Percentiles rank a stretch among this genome's conserved stretches.
These are phyloP conservation scores for Zoanthus solanderi DNA, from an alignment of 92 coral and sea anemone genomes.

Conservation along the genomic window DNA sequence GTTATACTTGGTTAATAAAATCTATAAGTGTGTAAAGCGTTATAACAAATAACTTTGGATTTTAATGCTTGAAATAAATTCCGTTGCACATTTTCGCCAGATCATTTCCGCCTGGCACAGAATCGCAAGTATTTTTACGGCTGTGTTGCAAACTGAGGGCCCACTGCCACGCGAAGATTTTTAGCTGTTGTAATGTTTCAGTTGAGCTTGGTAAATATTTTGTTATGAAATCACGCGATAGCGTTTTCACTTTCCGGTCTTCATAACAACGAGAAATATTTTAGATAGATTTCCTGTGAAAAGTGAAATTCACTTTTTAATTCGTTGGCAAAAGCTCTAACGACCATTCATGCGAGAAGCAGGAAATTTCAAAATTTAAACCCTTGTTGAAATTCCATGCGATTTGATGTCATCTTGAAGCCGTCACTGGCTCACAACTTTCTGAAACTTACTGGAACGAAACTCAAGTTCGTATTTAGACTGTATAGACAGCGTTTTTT, in stretches of 20 bases:
- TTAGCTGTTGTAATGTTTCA: background rate
- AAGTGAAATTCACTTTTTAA: conserved; percentile 16
- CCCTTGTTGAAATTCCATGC: background rate
- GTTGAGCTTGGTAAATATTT: conserved; percentile 33
- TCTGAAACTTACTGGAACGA: too few species aligned
- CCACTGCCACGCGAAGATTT: background rate
- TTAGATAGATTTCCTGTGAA: background rate
- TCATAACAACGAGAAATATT: background rate
- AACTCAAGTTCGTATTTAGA: too few species aligned
- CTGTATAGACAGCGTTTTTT: too few species aligned
- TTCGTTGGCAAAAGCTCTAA: background rate
- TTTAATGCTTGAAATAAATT: background rate
- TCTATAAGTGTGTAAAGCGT: background rate
- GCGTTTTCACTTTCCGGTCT: background rate
- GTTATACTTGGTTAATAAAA: conserved; percentile 12
- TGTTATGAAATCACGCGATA: background rate
- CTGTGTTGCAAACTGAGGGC: background rate
- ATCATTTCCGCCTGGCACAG: conserved; percentile 34
- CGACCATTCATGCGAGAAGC: background rate
- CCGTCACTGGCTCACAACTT: background rate
- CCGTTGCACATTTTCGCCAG: background rate
- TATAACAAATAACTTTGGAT: background rate
- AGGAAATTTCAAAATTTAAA: conserved; percentile 24
- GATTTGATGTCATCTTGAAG: conserved; percentile 17
- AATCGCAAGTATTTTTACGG: background rate